These are phyloP conservation scores for Danionella cerebrum DNA, from an alignment of 2,113 vertebrate species.

Conservation along the genomic window DNA sequence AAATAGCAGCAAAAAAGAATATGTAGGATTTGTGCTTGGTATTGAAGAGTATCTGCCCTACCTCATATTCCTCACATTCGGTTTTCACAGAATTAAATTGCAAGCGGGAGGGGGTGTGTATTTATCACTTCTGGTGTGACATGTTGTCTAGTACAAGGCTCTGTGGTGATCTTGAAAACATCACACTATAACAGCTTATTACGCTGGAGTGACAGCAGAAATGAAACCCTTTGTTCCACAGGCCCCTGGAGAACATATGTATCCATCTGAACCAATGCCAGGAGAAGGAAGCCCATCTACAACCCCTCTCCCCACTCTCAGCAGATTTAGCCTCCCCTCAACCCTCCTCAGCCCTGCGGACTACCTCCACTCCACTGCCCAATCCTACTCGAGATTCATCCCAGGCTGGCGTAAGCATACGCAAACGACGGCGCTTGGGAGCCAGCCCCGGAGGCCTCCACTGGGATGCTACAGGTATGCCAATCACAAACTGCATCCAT, in stretches of 20 bases:
- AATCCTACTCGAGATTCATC: conserved; percentile 15
- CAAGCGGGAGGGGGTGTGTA: background rate
- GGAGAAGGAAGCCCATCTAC: conserved; percentile 37
- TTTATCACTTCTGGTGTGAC: background rate
- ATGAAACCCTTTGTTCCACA: conserved; percentile 31
- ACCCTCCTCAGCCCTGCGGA: background rate
- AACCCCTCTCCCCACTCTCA: conserved; percentile 44
- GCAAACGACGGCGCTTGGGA: conserved; percentile 62
- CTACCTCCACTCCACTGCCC: conserved; percentile 22
- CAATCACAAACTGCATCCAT: background rate
- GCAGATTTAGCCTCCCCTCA: conserved; percentile 38
- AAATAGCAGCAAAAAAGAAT: too few species aligned
- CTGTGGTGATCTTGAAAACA: background rate
- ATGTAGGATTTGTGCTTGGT: too few species aligned
- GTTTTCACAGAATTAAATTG: background rate
- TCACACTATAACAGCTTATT: conserved; percentile 10
- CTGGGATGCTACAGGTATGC: conserved; percentile 67
- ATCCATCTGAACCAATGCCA: conserved; percentile 41
- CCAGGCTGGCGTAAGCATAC: conserved; percentile 40
- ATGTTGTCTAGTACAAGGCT: background rate
- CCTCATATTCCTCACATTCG: background rate
- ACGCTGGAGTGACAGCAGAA: conserved; percentile 13
- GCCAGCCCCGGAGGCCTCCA: conserved; percentile 70
- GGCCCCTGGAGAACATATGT: conserved; percentile 43
- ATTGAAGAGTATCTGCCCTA: too few species aligned